phyloP scores from a whole-genome alignment of 2,113 vertebrate genomes.

The Stercorarius parasiticus region DNA sequence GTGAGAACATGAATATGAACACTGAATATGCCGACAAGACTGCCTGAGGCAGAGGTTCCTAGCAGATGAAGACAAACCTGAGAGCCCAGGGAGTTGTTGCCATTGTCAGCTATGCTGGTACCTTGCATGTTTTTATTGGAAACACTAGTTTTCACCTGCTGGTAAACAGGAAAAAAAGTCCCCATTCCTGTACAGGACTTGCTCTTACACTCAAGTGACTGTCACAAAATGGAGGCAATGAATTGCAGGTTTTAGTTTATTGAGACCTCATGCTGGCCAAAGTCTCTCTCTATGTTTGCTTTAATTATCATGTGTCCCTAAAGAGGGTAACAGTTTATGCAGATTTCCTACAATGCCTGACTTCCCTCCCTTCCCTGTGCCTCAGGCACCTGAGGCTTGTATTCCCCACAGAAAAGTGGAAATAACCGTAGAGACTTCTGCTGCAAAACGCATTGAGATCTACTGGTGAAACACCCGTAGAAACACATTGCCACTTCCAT shows the following conservation, averaged over 20 bases:
- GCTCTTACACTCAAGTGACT: background rate
- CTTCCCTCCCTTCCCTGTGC: background rate
- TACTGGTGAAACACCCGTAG: background rate
- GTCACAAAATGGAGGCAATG: background rate
- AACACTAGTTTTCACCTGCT: background rate
- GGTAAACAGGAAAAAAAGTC: background rate
- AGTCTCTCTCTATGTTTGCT: background rate
- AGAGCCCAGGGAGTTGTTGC: background rate
- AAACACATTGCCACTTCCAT: background rate
- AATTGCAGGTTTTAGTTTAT: background rate
- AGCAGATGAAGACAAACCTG: background rate
- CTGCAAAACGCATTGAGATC: background rate
- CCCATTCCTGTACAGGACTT: background rate
- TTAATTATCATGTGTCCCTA: background rate
- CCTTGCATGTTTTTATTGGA: background rate
- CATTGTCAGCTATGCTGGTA: background rate
- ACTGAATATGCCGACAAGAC: background rate
- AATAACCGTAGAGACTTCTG: background rate
- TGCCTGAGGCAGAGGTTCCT: background rate
- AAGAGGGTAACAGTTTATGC: background rate
- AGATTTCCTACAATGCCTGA: background rate
- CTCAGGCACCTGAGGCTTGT: background rate
- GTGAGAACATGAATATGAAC: background rate
- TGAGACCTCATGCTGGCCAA: background rate
- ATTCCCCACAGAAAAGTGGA: background rate